Evolutionary conservation across 2,888 invertebrate genomes (phyloP), one percentile per base, ranked within the genome.

Genomic region (Pristionchus entomophagus): DNA sequence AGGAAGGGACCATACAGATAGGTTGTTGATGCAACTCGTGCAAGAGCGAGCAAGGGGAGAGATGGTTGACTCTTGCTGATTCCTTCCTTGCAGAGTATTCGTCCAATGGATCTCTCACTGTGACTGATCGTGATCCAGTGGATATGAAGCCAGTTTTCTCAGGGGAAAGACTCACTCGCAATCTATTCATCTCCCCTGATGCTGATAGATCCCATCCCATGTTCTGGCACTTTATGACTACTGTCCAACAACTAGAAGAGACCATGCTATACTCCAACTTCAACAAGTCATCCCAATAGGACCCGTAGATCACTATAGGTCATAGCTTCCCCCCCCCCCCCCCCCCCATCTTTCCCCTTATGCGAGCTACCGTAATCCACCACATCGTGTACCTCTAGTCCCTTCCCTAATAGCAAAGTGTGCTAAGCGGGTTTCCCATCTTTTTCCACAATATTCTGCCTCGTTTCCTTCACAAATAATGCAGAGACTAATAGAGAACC

Each of bases 221-320:
- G 10, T 92, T 89, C 86, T 87, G 88, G 45, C 89, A 88, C 29
- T 92, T 93, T 87, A 84, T 92, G 49, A 86, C 88, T 56, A 89
- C 89, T 22, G 92, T 92, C 22, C 69, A 87, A 22, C 91, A 92
- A 77, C 84, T 93, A 51, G 92, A 92, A 86, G 86, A 88, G 86
- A 88, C 91, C 49, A 89, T 93, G 90, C 88, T 92, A 17, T 85
- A 85, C 85, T 32, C 29, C 17, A 22, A 17, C 56, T 38, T 41
- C 73, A n/a, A 38, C 73, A 73, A 73, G 82, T n/a, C 59, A n/a
- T 56, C 53, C 56, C 49, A 49, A 80, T 51, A 80, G 78, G 41
- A 22, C 14, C 1, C 5, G 45, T 77, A 77, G 77, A 77, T 41
- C 69, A 22, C n/a, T 22, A 80, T 80, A 80, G 51, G 35, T 29